A percentile compares a stretch with the other conserved stretches of the same genome.
These are phyloP conservation scores for Tupiocoris notatus DNA, from an alignment of 2,888 invertebrate species.

Conservation along the genomic window DNA sequence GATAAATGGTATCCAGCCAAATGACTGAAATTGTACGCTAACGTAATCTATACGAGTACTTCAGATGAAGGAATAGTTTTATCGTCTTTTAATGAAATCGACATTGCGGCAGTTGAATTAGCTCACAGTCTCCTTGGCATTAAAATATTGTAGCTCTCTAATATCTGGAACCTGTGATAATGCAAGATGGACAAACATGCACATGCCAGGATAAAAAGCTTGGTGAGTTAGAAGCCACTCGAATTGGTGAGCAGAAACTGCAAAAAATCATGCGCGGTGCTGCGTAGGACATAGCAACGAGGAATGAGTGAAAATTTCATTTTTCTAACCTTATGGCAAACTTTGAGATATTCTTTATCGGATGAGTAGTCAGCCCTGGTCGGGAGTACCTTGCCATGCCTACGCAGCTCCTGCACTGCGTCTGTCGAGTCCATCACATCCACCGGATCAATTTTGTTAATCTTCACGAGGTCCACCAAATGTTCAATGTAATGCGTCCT, in stretches of 20 bases:
- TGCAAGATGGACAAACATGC: too few relatives aligned
- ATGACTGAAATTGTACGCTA: too few relatives aligned
- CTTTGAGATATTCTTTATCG: conserved; percentile 78
- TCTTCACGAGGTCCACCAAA: conserved; percentile 82
- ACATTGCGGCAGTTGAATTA: too few relatives aligned
- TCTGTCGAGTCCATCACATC: conserved; percentile 83
- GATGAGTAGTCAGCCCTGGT: conserved; percentile 78
- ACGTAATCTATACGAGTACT: too few relatives aligned
- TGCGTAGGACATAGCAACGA: conserved; percentile 28
- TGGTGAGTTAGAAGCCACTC: neutral
- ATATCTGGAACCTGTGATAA: too few relatives aligned
- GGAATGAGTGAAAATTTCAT: neutral
- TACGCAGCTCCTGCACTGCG: conserved; percentile 80
- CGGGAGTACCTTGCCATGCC: conserved; percentile 80
- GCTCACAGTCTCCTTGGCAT: too few relatives aligned
- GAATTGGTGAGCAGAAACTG: too few relatives aligned
- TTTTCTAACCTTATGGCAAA: conserved; percentile 67
- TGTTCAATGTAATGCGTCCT: conserved; percentile 96
- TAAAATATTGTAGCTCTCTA: too few relatives aligned
- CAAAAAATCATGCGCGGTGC: conserved; percentile 10
- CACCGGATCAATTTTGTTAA: conserved; percentile 81
- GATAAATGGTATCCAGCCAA: too few relatives aligned
- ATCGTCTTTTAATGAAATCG: too few relatives aligned
- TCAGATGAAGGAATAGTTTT: too few relatives aligned
- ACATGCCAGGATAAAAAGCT: neutral